Evolutionary conservation across 2,113 vertebrate species (phyloP).

Genomic region (Ancistrus triradiatus): DNA sequence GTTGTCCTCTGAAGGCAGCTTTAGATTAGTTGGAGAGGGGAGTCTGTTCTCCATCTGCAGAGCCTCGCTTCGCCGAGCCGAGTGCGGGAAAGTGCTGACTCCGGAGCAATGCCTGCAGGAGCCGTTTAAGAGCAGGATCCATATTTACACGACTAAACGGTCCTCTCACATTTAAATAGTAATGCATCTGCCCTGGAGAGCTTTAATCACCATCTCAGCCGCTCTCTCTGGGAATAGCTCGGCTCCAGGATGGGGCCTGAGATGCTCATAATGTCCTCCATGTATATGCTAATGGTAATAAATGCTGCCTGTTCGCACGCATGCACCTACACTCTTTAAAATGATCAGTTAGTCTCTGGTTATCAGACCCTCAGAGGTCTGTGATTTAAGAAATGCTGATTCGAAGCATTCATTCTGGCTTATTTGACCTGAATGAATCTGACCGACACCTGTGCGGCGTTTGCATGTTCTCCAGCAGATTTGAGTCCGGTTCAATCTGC

Average conservation of each 20-base stretch:
- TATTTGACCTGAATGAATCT: too few species aligned
- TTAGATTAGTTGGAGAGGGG: conserved; percentile 57
- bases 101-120: conserved; percentile 64
- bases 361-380: too few species aligned
- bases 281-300: conserved; percentile 40
- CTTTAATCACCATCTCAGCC: conserved; percentile 43
- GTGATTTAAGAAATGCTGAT: too few species aligned
- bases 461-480: too few species aligned
- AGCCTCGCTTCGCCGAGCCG: conserved; percentile 58
- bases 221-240: conserved; percentile 29
- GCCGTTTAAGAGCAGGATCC: conserved; percentile 66
- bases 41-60: conserved; percentile 62
- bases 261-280: conserved; percentile 34
- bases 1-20: conserved; percentile 10
- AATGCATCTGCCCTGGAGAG: conserved; percentile 31
- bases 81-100: conserved; percentile 62
- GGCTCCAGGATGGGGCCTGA: conserved; percentile 23
- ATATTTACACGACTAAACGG: conserved; percentile 70
- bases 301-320: too few species aligned
- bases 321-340: too few species aligned
- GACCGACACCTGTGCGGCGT: too few species aligned
- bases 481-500: too few species aligned
- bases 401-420: too few species aligned
- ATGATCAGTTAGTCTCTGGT: too few species aligned
- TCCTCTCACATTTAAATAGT: conserved; percentile 54